Percentiles rank a stretch among this genome's conserved stretches.
These are phyloP conservation scores for Bubalus kerabau DNA, from an alignment of 2,113 vertebrate genomes.

Conservation along the genomic window DNA sequence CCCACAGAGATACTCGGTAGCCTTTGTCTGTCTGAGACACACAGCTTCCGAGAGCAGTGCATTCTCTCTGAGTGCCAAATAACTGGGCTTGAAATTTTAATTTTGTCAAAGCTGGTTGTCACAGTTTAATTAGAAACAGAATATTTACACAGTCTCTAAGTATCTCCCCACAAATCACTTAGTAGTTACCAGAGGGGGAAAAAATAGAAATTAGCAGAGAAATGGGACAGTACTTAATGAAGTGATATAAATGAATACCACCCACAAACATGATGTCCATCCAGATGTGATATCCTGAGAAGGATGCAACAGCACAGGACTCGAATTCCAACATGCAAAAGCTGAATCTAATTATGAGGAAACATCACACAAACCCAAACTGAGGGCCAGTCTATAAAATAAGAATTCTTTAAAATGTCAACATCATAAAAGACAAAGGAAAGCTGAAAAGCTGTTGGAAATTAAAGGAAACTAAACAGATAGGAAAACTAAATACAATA, in stretches of 20 bases:
- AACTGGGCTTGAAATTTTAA: neutral
- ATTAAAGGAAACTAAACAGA: neutral
- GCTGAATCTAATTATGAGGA: neutral
- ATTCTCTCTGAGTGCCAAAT: neutral
- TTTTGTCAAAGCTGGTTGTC: neutral
- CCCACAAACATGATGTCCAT: neutral
- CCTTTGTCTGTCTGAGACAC: neutral
- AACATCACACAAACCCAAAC: neutral
- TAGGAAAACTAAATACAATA: neutral
- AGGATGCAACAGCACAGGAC: neutral
- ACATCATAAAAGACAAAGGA: neutral
- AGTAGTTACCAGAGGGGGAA: neutral
- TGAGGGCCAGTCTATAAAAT: neutral
- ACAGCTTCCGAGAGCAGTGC: neutral
- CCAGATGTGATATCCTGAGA: neutral
- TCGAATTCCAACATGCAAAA: neutral
- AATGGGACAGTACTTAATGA: neutral
- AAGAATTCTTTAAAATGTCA: constrained; percentile 33
- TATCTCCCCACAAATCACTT: constrained; percentile 2
- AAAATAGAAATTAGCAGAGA: neutral
- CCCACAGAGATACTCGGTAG: neutral
- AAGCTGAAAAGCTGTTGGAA: neutral
- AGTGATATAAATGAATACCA: neutral
- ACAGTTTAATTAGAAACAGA: neutral
- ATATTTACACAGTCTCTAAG: neutral